Evolutionary conservation across 1,140 invertebrate genomes (phyloP), one percentile per base, ranked within the genome.

Genomic region (Matsumurasca onukii): DNA sequence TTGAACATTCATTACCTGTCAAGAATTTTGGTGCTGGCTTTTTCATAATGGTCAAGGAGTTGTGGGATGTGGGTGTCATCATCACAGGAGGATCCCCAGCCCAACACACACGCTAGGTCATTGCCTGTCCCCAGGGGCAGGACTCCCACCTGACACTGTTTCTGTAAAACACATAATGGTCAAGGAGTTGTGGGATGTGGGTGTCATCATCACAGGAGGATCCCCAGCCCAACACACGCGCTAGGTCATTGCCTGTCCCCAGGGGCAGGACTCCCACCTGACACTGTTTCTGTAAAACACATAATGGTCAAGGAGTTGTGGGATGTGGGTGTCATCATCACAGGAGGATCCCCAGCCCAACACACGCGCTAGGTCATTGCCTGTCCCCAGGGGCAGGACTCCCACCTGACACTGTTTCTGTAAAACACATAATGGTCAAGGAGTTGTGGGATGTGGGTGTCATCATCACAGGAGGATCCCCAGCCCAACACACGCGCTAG

Each of bases 81-180:
- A 76, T 98, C 95, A 78, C 95, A 98, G 0, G 92, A 92, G 12
- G 93, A 88, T 20, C 96, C 95, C 95, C 95, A 98, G 20, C 96
- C 95, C 9, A 98, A 81, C 0, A 98, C 95, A 22, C 96, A 81
- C 0, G 95, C 94, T 68, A 98, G 82, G 78, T 98, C 96, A 80
- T 98, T 98, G 31, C 96, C 96, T 0, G 96, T 98, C 24, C 96
- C 96, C 75, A 98, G 83, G 0, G 96, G 96, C 64, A 98, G 81
- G 0, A 98, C 93, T 29, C 93, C 93, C 27, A 95, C 89, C 81
- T 95, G 93, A 70, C 93, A 95, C 82, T 95, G 91, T 79, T 91
- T 91, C 92, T 94, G 77, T 20, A 73, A 52, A n/a, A n/a, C 5
- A n/a, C 96, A 77, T 98, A 95, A 69, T 93, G 91, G 76, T 98